Evolutionary conservation across 2,797 vertebrate genomes (phyloP).

Genomic region (Coreius guichenoti): DNA sequence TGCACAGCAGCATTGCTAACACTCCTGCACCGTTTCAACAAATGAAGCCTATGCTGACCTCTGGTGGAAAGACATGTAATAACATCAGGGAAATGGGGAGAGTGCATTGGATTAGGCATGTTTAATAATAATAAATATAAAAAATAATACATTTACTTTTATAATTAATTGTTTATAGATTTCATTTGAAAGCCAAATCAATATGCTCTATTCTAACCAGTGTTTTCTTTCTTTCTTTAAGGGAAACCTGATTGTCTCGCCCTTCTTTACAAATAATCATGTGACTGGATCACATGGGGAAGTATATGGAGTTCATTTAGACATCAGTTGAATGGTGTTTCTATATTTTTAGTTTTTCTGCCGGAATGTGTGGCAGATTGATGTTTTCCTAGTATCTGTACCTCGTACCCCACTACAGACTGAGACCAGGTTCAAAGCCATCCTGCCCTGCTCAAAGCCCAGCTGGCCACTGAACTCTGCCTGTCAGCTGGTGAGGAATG

Average conservation of each 20-base stretch:
- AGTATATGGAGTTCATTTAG: slow-evolving; percentile 86
- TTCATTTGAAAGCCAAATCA: not conserved
- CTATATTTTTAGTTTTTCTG: slow-evolving; percentile 83
- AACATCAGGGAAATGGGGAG: not conserved
- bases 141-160: not conserved
- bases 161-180: not conserved
- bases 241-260: slow-evolving; percentile 65
- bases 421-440: slow-evolving; percentile 88
- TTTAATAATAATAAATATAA: not conserved
- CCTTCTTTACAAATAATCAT: slow-evolving; percentile 87
- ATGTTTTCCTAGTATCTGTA: slow-evolving; percentile 65
- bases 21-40: not conserved
- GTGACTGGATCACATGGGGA: slow-evolving; percentile 96
- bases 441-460: slow-evolving; percentile 73
- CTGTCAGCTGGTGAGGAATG: slow-evolving; percentile 68
- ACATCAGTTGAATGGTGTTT: slow-evolving; percentile 99
- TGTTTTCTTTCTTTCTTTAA: slow-evolving; percentile 40
- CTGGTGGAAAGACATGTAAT: slow-evolving; percentile 45
- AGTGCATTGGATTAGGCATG: not conserved
- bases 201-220: not conserved
- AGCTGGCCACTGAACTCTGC: slow-evolving; percentile 77
- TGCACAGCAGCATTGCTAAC: not conserved
- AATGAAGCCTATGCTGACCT: slow-evolving; percentile 46
- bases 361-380: slow-evolving; percentile 63
- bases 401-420: slow-evolving; percentile 75